Evolutionary conservation across 1,140 invertebrate genomes (phyloP), one percentile per base, ranked within the genome.

Genomic region (Bombyx mandarina): DNA sequence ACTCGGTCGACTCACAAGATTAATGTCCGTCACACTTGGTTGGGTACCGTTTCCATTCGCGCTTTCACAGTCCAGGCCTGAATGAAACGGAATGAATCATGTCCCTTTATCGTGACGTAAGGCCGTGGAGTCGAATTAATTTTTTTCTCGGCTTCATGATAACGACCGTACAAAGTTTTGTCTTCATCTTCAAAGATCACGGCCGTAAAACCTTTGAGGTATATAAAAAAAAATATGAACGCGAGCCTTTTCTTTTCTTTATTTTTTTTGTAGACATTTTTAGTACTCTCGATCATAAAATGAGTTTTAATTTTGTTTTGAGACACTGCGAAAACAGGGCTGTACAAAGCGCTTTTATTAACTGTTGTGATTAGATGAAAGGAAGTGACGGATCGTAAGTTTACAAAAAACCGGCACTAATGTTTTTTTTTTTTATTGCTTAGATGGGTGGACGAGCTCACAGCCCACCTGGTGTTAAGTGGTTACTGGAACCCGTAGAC

Each of bases 1-100:
- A 35, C 26, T 35, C 26, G 12, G 12, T 18, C 12, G 26, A 2
- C 26, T 35, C 26, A 52, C 53, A 68, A 60, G 60, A 64, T 62
- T 63, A 63, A 66, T 67, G 59, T 12, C 53, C 43, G 44, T 45
- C 55, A 56, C 48, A 60, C 60, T 52, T 52, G 26, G 35, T 45
- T 48, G 56, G 51, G 43, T 54, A 52, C 46, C 12, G 52, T 60
- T 35, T 61, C 61, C 61, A 46, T 49, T 61, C 62, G 48, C 49
- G 58, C 57, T 57, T 58, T 50, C 55, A 43, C 53, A 18, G 22
- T 45, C 43, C 45, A 35, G 50, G 26, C 12, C 26, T 35, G 26
- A 35, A 35, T 35, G 26, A 35, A 57, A 56, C 58, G 50, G 12
- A 58, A 64, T 58, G 57, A 63, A 54, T 57, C 57, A 60, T 61